Evolutionary conservation across 2,797 vertebrate genomes (phyloP).

Genomic region (Poecilia gillii): DNA sequence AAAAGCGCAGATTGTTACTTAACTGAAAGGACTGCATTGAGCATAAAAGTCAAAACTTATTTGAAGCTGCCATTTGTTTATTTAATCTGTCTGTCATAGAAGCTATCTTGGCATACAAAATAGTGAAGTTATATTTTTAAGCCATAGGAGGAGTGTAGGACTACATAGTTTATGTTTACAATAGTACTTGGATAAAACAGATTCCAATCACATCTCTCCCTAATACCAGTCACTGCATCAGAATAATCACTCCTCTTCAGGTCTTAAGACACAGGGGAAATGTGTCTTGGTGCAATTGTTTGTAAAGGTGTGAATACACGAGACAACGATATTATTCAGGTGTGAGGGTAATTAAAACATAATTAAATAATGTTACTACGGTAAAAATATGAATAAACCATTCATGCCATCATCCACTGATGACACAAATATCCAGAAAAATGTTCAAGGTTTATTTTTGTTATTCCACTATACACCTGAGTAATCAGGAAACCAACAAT

Average conservation of each 20-base stretch:
- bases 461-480: not conserved
- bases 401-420: not conserved
- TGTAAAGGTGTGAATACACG: not conserved
- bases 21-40: not conserved
- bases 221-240: not conserved
- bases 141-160: not conserved
- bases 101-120: not conserved
- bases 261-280: not conserved
- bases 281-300: not conserved
- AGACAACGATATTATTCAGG: not conserved
- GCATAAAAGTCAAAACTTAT: not conserved
- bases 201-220: not conserved
- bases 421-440: not conserved
- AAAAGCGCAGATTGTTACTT: not conserved
- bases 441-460: not conserved
- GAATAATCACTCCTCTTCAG: not conserved
- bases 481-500: not conserved
- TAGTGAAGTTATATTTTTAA: not conserved
- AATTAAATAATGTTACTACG: not conserved
- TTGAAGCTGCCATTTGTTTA: not conserved
- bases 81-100: not conserved
- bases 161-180: not conserved
- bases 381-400: not conserved
- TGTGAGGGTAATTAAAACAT: slow-evolving; percentile 1
- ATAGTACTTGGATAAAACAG: not conserved